phyloP scores from a whole-genome alignment of 92 coral and sea anemone species.

The Parazoanthus atlanticus region DNA sequence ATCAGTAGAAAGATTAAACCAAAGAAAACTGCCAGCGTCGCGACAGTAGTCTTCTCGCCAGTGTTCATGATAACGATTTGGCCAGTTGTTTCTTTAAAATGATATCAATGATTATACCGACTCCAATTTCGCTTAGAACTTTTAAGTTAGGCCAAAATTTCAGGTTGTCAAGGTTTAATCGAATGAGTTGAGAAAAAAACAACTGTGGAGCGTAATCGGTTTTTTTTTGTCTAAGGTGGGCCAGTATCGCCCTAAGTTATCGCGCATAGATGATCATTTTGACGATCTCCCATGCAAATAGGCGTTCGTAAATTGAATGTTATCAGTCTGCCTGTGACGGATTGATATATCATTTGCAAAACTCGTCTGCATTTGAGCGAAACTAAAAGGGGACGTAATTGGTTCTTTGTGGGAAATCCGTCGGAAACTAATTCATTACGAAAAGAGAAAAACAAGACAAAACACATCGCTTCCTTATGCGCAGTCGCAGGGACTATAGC shows the following conservation, averaged over 20 bases:
- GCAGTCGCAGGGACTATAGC: background rate
- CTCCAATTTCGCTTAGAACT: background rate
- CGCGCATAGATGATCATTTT: background rate
- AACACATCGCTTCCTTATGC: background rate
- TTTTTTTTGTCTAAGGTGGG: background rate
- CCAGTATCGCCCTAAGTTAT: background rate
- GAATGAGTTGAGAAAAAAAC: background rate
- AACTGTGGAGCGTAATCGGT: no score
- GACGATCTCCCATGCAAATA: background rate
- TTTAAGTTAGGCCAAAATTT: background rate
- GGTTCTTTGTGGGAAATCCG: constrained; percentile 3
- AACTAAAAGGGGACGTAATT: background rate
- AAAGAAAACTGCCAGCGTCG: constrained; percentile 68
- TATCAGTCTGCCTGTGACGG: constrained; percentile 1
- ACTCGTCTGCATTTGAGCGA: background rate
- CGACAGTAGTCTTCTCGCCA: constrained; percentile 70
- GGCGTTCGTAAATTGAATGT: constrained; percentile 9
- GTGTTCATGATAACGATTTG: constrained; percentile 48
- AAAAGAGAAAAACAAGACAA: background rate
- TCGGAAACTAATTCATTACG: constrained; percentile 9
- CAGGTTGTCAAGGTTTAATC: background rate
- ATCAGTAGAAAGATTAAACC: constrained; percentile 63
- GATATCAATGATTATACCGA: background rate
- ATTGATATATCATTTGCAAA: constrained; percentile 9
- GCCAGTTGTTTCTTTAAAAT: background rate